Evolutionary conservation across 2,113 vertebrate species (phyloP).

Genomic region (Anhinga anhinga): DNA sequence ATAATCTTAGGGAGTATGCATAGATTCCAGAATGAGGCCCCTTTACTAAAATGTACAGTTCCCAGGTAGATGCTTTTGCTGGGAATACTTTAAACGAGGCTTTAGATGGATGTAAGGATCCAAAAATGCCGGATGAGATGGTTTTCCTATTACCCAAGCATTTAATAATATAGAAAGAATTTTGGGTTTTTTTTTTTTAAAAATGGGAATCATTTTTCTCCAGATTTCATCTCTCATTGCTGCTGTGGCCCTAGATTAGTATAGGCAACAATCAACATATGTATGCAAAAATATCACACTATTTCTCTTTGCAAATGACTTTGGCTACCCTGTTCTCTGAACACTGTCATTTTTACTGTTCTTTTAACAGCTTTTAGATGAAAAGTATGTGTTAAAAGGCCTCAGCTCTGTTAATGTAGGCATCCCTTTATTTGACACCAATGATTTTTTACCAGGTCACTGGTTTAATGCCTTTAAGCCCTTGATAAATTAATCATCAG

Average conservation of each 20-base stretch:
- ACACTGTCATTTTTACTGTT: not conserved
- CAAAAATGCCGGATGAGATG: not conserved
- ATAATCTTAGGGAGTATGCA: not conserved
- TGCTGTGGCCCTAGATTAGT: not conserved
- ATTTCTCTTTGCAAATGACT: not conserved
- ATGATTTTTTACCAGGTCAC: slow-evolving; percentile 61
- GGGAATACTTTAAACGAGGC: not conserved
- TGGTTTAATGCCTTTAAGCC: slow-evolving; percentile 65
- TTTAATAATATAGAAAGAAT: not conserved
- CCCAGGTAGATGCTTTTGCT: not conserved
- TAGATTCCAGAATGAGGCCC: not conserved
- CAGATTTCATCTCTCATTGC: not conserved
- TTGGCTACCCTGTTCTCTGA: not conserved
- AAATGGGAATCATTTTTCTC: not conserved
- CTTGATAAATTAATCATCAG: slow-evolving; percentile 72
- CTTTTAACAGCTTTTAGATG: not conserved
- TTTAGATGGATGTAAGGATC: not conserved
- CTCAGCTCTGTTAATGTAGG: slow-evolving; percentile 11
- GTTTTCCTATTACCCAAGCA: not conserved
- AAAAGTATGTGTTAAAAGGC: not conserved
- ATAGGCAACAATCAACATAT: not conserved
- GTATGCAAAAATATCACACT: not conserved
- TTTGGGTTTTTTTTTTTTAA: too few species aligned
- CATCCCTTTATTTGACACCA: slow-evolving; percentile 36
- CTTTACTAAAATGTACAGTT: not conserved